A percentile compares a stretch with the other conserved stretches of the same genome.
Evolutionary conservation across 1,140 invertebrate species (phyloP).

Genomic region (Cydia pomonella): DNA sequence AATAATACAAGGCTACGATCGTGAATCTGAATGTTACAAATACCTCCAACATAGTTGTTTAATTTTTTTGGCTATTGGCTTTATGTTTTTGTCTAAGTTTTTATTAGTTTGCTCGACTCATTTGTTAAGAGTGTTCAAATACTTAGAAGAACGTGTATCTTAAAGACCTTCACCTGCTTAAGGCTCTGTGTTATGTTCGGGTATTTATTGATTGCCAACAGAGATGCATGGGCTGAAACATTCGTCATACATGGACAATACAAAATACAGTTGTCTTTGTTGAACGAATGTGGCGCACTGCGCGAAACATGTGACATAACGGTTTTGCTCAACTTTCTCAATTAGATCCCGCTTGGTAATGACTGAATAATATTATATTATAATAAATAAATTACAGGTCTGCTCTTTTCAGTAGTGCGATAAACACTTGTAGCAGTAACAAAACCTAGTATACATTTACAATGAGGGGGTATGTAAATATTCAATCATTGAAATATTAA

Average conservation of each 20-base stretch:
- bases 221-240: slow-evolving; percentile 18
- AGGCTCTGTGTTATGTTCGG: slow-evolving; percentile 9
- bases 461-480: too few species aligned
- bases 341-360: slow-evolving; percentile 21
- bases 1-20: slow-evolving; percentile 16
- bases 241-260: slow-evolving; percentile 25
- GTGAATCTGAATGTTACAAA: slow-evolving; percentile 16
- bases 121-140: slow-evolving; percentile 15
- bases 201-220: slow-evolving; percentile 14
- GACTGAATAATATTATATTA: background rate
- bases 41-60: background rate
- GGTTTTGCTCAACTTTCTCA: slow-evolving; percentile 22
- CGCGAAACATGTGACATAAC: slow-evolving; percentile 29
- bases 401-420: background rate
- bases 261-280: slow-evolving; percentile 32
- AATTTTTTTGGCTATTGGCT: too few species aligned
- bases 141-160: background rate
- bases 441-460: too few species aligned
- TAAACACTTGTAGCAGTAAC: background rate
- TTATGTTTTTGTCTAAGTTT: slow-evolving; percentile 11
- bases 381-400: background rate
- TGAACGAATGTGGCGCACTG: slow-evolving; percentile 23
- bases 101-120: background rate
- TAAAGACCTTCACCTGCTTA: slow-evolving; percentile 28
- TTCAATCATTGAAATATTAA: too few species aligned